Evolutionary conservation across 1,140 invertebrate genomes (phyloP), one percentile per base, ranked within the genome.

Genomic region (Campoletis sonorensis): DNA sequence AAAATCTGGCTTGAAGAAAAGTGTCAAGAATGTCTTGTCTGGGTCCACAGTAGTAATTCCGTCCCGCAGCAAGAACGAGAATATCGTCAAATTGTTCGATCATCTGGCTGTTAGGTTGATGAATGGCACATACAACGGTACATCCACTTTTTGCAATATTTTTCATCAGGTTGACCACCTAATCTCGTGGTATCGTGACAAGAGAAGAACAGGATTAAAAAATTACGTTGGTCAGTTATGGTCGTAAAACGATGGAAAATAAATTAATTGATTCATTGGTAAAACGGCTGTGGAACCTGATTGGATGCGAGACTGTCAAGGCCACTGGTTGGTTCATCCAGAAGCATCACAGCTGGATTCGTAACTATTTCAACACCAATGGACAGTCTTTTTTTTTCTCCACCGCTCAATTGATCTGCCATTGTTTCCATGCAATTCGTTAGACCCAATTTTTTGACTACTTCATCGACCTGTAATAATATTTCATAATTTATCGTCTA

Each of bases 81-180:
- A 95, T 87, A 85, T 95, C 94, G 85, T 96, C 95, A 70, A 95
- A 95, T n/a, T 93, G 89, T 1, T 93, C 94, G 90, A 98, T 97
- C 27, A 98, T 93, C 73, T 95, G 95, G 21, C 97, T 97, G 71
- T 96, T 97, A 0, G 97, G 97, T 86, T 98, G 97, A 92, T 98
- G 97, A 82, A 98, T 95, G 13, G 96, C 95, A 86, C 97, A 97
- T 5, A 96, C 95, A 33, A 98, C 95, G 0, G 96, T 97, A 49
- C 96, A 93, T 0, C 97, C 97, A 27, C 94, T 94, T 54, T 92
- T 90, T 0, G 97, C 95, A 64, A 98, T 92, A 10, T 92, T 91
- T 81, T 95, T 94, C 13, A 96, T 87, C 7, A 96, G 91, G 21
- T 90, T 94, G 16, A 96, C 93, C 2, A 92, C 87, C 90, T 91